phyloP scores from a whole-genome alignment of 2,888 invertebrate species.

The Amaurobius ferox region DNA sequence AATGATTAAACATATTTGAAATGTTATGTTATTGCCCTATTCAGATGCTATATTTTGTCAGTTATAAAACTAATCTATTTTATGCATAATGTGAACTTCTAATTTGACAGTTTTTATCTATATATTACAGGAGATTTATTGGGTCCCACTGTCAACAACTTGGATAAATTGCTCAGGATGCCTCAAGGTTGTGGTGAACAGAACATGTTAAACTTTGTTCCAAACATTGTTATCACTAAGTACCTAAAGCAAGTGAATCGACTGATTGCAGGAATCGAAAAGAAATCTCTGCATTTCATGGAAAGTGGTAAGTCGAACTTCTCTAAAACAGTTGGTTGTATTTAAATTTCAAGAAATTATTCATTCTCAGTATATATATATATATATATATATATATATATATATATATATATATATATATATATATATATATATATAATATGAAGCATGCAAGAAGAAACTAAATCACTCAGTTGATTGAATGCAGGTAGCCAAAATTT shows the following conservation, averaged over 20 bases:
- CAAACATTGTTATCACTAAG: slow-evolving; percentile 78
- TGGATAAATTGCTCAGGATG: slow-evolving; percentile 78
- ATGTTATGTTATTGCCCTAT: neutral
- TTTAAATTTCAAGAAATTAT: too few relatives aligned
- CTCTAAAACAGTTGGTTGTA: too few relatives aligned
- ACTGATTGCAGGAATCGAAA: slow-evolving; percentile 76
- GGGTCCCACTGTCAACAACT: slow-evolving; percentile 77
- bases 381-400: too few relatives aligned
- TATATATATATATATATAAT: too few relatives aligned
- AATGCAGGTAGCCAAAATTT: too few relatives aligned
- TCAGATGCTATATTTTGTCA: neutral
- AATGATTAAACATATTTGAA: neutral
- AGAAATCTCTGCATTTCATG: slow-evolving; percentile 77
- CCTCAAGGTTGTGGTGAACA: slow-evolving; percentile 79
- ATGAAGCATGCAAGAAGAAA: too few relatives aligned
- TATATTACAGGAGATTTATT: slow-evolving; percentile 77
- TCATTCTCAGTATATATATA: too few relatives aligned
- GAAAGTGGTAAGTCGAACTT: slow-evolving; percentile 76
- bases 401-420: too few relatives aligned
- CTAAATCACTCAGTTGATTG: too few relatives aligned
- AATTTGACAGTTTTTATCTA: neutral
- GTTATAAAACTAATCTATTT: too few relatives aligned
- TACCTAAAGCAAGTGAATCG: slow-evolving; percentile 77
- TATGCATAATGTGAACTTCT: too few relatives aligned
- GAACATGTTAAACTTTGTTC: slow-evolving; percentile 79